These are phyloP conservation scores for Coenobita brevimanus DNA, from an alignment of 1,140 invertebrate genomes.

Conservation along the genomic window DNA sequence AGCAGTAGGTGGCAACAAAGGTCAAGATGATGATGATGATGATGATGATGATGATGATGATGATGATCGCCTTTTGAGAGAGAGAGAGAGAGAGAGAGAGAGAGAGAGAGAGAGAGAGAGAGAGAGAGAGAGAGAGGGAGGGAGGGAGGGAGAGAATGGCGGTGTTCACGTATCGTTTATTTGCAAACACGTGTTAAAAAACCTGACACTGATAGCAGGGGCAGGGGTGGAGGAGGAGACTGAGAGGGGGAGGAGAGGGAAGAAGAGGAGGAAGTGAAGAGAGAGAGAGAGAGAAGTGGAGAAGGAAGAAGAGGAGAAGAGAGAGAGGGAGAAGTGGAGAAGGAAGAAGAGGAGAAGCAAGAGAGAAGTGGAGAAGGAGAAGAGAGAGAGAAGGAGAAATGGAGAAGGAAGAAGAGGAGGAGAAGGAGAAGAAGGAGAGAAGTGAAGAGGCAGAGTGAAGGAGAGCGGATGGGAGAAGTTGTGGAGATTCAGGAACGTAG, in stretches of 20 bases:
- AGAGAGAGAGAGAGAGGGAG: background rate
- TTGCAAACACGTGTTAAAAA: background rate
- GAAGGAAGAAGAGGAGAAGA: too few relatives aligned
- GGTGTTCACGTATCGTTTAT: background rate
- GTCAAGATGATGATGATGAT: too few relatives aligned
- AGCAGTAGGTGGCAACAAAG: too few relatives aligned
- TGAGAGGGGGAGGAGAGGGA: conserved; percentile 23
- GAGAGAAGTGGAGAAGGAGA: background rate
- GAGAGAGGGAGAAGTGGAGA: too few relatives aligned
- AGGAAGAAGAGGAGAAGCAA: background rate
- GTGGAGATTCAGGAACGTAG: background rate
- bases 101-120: too few relatives aligned
- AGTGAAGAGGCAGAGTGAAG: background rate
- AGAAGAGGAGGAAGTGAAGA: conserved; percentile 2
- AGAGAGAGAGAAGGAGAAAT: background rate
- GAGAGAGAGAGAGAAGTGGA: conserved; percentile 19
- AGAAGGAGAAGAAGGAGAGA: background rate
- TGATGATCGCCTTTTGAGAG: too few relatives aligned
- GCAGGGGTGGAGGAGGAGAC: background rate
- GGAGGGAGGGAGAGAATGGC: background rate
- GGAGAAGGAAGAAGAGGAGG: background rate
- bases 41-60: too few relatives aligned
- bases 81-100: too few relatives aligned
- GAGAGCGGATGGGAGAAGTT: background rate
- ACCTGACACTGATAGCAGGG: background rate